Evolutionary conservation across 2,797 vertebrate species (phyloP).

Genomic region (Acomys russatus): DNA sequence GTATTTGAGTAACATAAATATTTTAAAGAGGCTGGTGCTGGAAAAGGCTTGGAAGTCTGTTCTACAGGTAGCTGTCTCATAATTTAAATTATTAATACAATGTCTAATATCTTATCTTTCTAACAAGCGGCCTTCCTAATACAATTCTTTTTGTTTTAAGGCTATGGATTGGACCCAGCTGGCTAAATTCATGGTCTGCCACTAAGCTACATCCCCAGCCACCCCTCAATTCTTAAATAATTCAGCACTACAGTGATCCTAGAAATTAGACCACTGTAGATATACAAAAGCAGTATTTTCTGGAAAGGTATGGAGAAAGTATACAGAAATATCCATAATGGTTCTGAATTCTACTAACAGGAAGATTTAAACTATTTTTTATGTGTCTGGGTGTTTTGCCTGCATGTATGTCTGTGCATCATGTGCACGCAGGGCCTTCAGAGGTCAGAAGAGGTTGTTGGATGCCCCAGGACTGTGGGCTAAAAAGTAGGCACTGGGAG

Average conservation of each 20-base stretch:
- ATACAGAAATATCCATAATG: slow-evolving; percentile 18
- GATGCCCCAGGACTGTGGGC: neutral
- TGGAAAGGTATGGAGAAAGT: slow-evolving; percentile 21
- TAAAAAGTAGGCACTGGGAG: neutral
- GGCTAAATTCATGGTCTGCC: neutral
- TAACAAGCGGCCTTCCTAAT: neutral
- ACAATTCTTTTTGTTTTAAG: neutral
- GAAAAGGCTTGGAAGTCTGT: neutral
- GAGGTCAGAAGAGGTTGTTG: neutral
- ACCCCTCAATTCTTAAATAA: slow-evolving; percentile 13
- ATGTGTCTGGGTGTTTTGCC: neutral
- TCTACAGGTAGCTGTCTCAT: slow-evolving; percentile 30
- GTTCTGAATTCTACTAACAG: slow-evolving; percentile 13
- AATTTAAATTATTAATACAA: slow-evolving; percentile 11
- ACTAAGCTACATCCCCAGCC: neutral
- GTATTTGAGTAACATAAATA: neutral
- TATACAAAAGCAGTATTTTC: slow-evolving; percentile 38
- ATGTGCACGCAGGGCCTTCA: neutral
- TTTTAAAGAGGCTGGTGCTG: slow-evolving; percentile 27
- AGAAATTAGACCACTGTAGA: neutral
- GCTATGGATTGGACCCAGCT: neutral
- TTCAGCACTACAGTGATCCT: neutral
- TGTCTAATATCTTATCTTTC: slow-evolving; percentile 22
- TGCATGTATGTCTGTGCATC: neutral
- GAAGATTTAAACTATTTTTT: neutral